Conservation (phyloP, 2,113 vertebrate genomes). For the Leptosomus discolor region DNA sequence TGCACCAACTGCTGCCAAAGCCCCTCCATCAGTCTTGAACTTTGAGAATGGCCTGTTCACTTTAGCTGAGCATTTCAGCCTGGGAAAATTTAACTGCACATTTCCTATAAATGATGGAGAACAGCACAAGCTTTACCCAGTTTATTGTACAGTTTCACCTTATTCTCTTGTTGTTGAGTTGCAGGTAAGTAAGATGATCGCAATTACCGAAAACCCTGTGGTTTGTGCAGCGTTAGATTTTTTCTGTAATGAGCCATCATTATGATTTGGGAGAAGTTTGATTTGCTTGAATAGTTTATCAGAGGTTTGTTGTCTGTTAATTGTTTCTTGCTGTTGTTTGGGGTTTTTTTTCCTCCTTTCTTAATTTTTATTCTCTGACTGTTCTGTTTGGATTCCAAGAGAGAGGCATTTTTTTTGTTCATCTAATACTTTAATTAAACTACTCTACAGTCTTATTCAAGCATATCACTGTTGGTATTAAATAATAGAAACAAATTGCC, state of each 20-base stretch:
- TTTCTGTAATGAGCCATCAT: constrained; percentile 57
- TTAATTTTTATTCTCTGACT: constrained; percentile 27
- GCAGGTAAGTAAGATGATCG: neutral
- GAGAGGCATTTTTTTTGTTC: constrained; percentile 43
- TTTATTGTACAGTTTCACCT: neutral
- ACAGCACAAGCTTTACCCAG: neutral
- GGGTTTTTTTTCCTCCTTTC: neutral
- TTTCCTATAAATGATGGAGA: neutral
- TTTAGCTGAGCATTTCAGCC: neutral
- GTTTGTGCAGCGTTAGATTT: constrained; percentile 28
- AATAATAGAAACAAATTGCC: constrained; percentile 38
- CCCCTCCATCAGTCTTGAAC: neutral
- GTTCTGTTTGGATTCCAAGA: constrained; percentile 29
- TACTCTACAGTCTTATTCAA: constrained; percentile 6
- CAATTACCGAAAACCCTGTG: constrained; percentile 9
- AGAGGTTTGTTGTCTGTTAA: constrained; percentile 50
- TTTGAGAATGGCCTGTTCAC: neutral
- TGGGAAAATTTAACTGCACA: neutral
- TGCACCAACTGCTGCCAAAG: neutral
- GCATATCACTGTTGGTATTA: constrained; percentile 24
- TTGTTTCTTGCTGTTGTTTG: constrained; percentile 5
- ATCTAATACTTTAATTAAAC: constrained; percentile 68
- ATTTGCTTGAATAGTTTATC: constrained; percentile 59
- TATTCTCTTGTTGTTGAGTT: neutral
- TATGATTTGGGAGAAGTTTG: constrained; percentile 52